Evolutionary conservation across 2,113 vertebrate species (phyloP).

Genomic region (Struthidea cinerea): DNA sequence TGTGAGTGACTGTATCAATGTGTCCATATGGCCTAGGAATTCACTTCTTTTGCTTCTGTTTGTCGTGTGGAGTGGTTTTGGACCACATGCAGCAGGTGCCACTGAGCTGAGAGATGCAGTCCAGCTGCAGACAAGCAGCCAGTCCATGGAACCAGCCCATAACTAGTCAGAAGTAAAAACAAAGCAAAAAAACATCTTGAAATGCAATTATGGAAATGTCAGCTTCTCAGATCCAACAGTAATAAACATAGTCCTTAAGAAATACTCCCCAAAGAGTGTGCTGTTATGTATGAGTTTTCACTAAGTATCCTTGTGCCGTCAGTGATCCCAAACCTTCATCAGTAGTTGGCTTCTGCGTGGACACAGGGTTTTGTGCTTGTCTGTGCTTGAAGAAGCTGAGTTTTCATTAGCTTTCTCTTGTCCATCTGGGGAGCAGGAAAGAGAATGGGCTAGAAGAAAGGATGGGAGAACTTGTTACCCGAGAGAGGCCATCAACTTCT

Average conservation of each 20-base stretch:
- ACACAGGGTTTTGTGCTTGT: neutral
- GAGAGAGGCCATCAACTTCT: neutral
- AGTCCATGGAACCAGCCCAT: neutral
- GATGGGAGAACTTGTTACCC: neutral
- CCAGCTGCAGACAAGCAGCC: neutral
- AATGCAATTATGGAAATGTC: neutral
- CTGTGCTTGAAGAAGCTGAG: neutral
- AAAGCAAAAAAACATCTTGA: neutral
- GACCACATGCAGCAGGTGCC: neutral
- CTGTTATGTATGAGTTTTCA: neutral
- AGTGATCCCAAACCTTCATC: neutral
- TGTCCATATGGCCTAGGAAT: neutral
- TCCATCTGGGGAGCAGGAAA: neutral
- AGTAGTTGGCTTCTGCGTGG: neutral
- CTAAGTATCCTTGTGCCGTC: rapidly evolving
- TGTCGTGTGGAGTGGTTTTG: neutral
- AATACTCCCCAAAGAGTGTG: neutral
- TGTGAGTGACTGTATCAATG: neutral
- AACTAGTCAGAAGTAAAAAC: neutral
- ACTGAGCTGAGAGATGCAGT: neutral
- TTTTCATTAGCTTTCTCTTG: neutral
- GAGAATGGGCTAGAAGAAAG: neutral
- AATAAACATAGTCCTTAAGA: neutral
- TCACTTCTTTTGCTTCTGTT: neutral
- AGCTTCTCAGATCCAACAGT: neutral